Evolutionary conservation across 2,797 vertebrate species (phyloP).

Genomic region (Halcyon badia): DNA sequence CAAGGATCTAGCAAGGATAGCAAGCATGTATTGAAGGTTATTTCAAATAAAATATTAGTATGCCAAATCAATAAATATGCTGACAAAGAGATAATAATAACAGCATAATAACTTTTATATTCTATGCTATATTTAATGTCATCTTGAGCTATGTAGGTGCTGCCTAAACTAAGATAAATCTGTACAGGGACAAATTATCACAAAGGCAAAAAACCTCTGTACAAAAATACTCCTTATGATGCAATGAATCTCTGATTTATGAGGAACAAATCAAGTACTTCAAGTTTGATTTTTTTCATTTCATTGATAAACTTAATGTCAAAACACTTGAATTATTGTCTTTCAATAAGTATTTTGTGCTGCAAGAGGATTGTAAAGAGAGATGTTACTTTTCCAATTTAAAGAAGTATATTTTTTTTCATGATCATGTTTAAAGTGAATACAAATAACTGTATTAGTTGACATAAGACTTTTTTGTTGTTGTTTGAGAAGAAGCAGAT

Average conservation of each 20-base stretch:
- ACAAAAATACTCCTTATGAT: neutral
- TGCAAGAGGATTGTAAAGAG: neutral
- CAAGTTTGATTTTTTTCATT: neutral
- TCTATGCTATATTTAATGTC: neutral
- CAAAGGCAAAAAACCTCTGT: neutral
- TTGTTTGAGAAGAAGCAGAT: neutral
- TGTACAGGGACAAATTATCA: neutral
- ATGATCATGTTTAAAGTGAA: neutral
- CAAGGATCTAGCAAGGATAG: neutral
- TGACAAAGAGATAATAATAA: conserved; percentile 4
- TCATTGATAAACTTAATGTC: neutral
- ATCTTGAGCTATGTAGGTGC: neutral
- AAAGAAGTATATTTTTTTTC: neutral
- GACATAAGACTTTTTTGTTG: neutral
- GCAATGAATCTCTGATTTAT: neutral
- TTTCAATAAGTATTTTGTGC: neutral
- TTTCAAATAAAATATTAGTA: neutral
- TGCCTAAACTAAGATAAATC: neutral
- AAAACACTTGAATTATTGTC: neutral
- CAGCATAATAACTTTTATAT: neutral
- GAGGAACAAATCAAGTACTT: neutral
- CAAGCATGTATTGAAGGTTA: neutral
- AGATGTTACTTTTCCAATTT: neutral
- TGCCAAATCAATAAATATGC: neutral
- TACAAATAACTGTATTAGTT: neutral